Evolutionary conservation across 2,888 invertebrate genomes (phyloP).

Genomic region (Mechanitis messenoides): DNA sequence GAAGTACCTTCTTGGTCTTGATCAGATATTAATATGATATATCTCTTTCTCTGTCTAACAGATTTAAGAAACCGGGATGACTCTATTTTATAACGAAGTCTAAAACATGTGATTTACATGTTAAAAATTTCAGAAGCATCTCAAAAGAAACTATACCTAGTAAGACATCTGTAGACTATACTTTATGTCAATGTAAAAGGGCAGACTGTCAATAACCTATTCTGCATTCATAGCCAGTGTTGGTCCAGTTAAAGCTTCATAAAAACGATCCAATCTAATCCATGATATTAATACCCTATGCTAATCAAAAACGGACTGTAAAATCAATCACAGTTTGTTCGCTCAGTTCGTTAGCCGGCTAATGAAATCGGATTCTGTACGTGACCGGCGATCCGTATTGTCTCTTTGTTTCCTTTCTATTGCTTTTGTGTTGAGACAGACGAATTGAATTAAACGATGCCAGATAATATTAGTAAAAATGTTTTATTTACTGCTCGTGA

Average conservation of each 20-base stretch:
- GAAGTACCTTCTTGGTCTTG: no score
- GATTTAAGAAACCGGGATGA: no score
- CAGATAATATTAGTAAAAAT: constrained; percentile 6
- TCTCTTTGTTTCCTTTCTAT: constrained; percentile 29
- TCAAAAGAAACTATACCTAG: no score
- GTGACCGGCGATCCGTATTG: constrained; percentile 20
- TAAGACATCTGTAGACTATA: no score
- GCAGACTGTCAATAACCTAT: constrained; percentile 29
- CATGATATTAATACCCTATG: constrained; percentile 33
- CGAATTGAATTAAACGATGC: constrained; percentile 6
- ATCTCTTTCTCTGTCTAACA: no score
- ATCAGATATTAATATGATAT: no score
- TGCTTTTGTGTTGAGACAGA: constrained; percentile 19
- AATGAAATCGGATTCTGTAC: constrained; percentile 24
- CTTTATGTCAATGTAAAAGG: no score
- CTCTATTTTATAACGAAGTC: no score
- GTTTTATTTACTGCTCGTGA: constrained; percentile 3
- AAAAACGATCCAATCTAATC: constrained; percentile 44
- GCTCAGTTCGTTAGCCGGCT: constrained; percentile 50
- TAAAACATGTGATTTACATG: no score
- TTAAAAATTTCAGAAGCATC: no score
- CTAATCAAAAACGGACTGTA: constrained; percentile 27
- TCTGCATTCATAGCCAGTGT: constrained; percentile 27
- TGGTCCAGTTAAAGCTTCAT: constrained; percentile 19
- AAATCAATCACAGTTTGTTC: constrained; percentile 29